phyloP scores from a whole-genome alignment of 2,888 invertebrate genomes.

The Drosophila kambysellisi region DNA sequence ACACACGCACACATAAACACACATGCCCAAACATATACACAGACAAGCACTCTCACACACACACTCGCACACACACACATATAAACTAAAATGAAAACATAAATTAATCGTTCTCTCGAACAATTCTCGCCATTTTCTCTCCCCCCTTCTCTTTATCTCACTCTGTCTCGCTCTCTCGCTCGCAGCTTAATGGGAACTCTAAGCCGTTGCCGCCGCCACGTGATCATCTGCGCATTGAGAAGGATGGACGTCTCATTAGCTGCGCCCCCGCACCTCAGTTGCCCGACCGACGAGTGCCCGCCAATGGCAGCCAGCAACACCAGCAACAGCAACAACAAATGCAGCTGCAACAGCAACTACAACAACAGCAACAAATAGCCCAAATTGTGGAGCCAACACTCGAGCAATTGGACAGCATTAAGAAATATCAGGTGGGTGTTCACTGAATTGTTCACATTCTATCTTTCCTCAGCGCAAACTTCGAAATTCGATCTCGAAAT shows the following conservation, averaged over 20 bases:
- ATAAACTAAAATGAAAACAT: not conserved
- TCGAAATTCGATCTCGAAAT: slow-evolving; percentile 2
- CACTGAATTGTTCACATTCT: not conserved
- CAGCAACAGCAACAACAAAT: slow-evolving; percentile 55
- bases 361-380: slow-evolving; percentile 83
- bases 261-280: slow-evolving; percentile 88
- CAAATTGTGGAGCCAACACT: slow-evolving; percentile 89
- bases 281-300: slow-evolving; percentile 87
- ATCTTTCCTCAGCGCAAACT: not conserved
- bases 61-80: slow-evolving; percentile 29
- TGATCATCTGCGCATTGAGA: slow-evolving; percentile 88
- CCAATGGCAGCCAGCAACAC: slow-evolving; percentile 34
- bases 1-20: slow-evolving; percentile 13
- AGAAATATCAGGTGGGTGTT: slow-evolving; percentile 93
- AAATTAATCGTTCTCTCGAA: slow-evolving; percentile 28
- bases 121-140: slow-evolving; percentile 2
- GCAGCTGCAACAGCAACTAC: slow-evolving; percentile 65
- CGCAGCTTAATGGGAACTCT: slow-evolving; percentile 84
- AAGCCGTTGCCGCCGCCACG: slow-evolving; percentile 87
- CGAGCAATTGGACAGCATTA: slow-evolving; percentile 96
- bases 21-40: slow-evolving; percentile 14
- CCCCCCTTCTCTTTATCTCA: not conserved
- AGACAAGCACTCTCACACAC: slow-evolving; percentile 3
- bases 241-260: slow-evolving; percentile 88
- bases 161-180: not conserved